These are phyloP conservation scores for Crambe crambe DNA, from an alignment of 37 sponge, comb jelly and placozoan species.

Conservation along the genomic window DNA sequence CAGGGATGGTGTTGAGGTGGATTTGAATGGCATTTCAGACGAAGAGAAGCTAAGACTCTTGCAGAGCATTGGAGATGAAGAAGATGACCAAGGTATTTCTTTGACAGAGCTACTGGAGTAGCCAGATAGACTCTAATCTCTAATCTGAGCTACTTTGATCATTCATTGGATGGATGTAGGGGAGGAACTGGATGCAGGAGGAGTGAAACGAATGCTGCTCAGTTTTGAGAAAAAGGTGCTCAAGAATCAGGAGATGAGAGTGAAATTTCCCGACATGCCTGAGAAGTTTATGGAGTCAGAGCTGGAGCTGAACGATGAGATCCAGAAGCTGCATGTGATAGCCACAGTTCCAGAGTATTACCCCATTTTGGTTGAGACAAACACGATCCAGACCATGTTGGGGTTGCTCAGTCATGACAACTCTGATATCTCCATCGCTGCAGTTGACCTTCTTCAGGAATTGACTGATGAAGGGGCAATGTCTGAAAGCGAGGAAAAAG, in stretches of 20 bases:
- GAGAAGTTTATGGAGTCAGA: constrained; percentile 98
- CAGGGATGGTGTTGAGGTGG: constrained; percentile 1
- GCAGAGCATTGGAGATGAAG: constrained; percentile 73
- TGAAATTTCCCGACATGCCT: constrained; percentile 92
- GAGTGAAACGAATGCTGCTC: constrained; percentile 86
- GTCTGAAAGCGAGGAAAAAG: constrained; percentile 82
- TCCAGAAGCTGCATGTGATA: constrained; percentile 85
- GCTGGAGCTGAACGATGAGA: constrained; percentile 91
- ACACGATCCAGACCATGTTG: constrained; percentile 68
- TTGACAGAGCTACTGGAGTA: too few relatives aligned
- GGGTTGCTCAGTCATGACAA: constrained; percentile 91
- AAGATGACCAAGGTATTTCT: constrained; percentile 27
- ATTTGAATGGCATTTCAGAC: constrained; percentile 54
- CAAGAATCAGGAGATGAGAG: constrained; percentile 93
- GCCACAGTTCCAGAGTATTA: constrained; percentile 93
- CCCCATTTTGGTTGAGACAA: constrained; percentile 69
- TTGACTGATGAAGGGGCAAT: constrained; percentile 88
- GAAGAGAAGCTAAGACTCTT: constrained; percentile 75
- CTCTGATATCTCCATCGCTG: constrained; percentile 84
- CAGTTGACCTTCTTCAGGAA: constrained; percentile 94
- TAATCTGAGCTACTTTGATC: neutral
- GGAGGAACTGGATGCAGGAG: constrained; percentile 73
- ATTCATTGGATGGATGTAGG: too few relatives aligned
- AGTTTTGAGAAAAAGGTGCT: constrained; percentile 89
- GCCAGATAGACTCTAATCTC: too few relatives aligned